Evolutionary conservation across 2,797 vertebrate genomes (phyloP), one percentile per base, ranked within the genome.

Genomic region (Staurois parvus): DNA sequence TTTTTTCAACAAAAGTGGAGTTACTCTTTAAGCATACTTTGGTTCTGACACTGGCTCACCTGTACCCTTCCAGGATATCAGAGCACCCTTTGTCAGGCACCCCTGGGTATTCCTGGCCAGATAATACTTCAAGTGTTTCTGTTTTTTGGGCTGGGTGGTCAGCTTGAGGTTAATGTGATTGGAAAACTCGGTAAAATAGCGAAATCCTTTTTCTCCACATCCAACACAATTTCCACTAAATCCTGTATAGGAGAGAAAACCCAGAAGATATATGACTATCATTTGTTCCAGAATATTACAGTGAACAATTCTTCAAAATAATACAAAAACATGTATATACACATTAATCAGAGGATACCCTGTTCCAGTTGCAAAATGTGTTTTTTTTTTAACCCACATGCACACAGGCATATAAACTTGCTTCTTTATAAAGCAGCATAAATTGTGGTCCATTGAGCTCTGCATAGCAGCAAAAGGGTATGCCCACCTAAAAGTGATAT

Each of bases 181-280:
- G 91, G 97, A 97, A 90, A 99, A 99, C 89, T 99, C 98, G 0
- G 98, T 99, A 93, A 99, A 99, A 92, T 99, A 99, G 73, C 97
- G 97, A 91, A 99, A 99, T 62, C 97, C 97, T 89, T 97, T 98
- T 91, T 98, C 97, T 85, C 97, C 98, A 84, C 98, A 99, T 91
- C 98, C 98, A 85, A 99, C 93, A 34, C 98, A 99, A 90, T 97
- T 98, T 88, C 98, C 98, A 1, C 95, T 98, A 90, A 99, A 99
- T 59, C 98, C 98, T 99, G 52, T 19, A 29, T 0, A 21, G 48
- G 15, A 77, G 17, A 79, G 24, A 59, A 56, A 13, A 86, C 24
- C 26, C n/a, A 74, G 30, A 74, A 74, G 40, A 2, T 19, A 48
- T 15, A 26, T 37, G 37, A 59, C 1, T 72, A 72, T 24, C 17